Conservation (phyloP, 2,888 invertebrate genomes). For the Ennomos erosarius region DNA sequence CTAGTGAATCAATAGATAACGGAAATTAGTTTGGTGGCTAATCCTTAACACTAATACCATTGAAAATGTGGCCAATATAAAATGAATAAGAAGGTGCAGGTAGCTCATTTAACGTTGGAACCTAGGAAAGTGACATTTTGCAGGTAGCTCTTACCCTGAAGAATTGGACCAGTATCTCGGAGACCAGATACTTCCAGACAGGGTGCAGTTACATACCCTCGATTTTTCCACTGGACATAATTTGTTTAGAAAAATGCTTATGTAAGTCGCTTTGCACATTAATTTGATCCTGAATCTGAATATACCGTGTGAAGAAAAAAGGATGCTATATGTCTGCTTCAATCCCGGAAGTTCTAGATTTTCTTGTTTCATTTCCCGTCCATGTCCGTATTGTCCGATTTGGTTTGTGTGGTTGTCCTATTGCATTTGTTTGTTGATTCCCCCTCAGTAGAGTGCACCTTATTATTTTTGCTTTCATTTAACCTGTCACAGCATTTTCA, state of each 20-base stretch:
- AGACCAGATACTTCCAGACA: constrained; percentile 36
- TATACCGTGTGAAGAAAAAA: constrained; percentile 22
- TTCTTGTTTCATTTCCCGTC: constrained; percentile 7
- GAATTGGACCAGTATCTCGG: constrained; percentile 39
- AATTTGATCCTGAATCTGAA: too few species aligned
- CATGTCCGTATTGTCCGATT: constrained; percentile 32
- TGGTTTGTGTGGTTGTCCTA: constrained; percentile 29
- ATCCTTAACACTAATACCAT: neutral
- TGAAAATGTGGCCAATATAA: neutral
- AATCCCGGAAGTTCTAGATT: constrained; percentile 11
- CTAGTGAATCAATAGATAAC: too few species aligned
- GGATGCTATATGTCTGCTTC: constrained; percentile 31
- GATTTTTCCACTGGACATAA: constrained; percentile 41
- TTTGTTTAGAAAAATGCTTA: constrained; percentile 39
- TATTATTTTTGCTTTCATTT: constrained; percentile 18
- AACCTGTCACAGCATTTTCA: neutral
- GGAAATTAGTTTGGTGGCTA: constrained; percentile 1
- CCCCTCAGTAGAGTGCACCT: constrained; percentile 10
- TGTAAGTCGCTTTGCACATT: constrained; percentile 32
- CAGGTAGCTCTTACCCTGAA: constrained; percentile 44
- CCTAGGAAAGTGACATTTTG: constrained; percentile 39
- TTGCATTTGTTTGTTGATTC: constrained; percentile 16
- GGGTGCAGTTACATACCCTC: constrained; percentile 41
- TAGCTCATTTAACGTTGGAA: constrained; percentile 9
- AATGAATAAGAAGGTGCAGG: constrained; percentile 6